These are phyloP conservation scores for Gracilinanus agilis DNA, from an alignment of 2,113 vertebrate species.

Conservation along the genomic window DNA sequence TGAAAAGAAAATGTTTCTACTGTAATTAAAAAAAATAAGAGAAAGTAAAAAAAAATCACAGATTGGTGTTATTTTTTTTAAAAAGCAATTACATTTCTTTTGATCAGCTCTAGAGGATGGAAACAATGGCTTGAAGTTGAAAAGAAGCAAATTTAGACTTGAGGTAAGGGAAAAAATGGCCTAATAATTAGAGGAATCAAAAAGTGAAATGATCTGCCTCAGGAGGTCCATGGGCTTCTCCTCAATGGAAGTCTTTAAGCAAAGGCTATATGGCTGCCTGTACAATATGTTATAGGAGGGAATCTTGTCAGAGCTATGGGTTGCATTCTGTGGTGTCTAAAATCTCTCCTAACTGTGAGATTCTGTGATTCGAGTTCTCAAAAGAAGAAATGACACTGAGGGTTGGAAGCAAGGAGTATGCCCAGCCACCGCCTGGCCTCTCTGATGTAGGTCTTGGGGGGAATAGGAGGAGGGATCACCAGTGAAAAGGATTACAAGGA, in stretches of 20 bases:
- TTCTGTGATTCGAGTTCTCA: not conserved
- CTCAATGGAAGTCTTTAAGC: not conserved
- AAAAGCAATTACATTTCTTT: too few relatives aligned
- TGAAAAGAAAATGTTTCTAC: too few relatives aligned
- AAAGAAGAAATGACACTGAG: not conserved
- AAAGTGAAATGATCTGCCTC: not conserved
- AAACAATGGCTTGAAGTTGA: not conserved
- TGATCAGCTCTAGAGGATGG: not conserved
- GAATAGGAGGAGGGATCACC: not conserved
- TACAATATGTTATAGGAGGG: not conserved
- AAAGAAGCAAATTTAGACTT: not conserved
- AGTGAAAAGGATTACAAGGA: not conserved
- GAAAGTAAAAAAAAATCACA: too few relatives aligned
- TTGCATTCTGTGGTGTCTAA: not conserved
- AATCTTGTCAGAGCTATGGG: not conserved
- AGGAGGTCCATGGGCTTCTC: not conserved
- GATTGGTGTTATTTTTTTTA: too few relatives aligned
- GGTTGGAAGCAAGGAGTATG: not conserved
- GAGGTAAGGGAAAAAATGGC: not conserved
- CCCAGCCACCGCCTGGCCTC: not conserved
- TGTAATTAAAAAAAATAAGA: too few relatives aligned
- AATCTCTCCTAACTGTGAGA: not conserved
- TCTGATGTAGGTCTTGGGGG: not conserved
- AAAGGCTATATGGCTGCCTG: not conserved
- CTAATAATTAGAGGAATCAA: not conserved